Base-by-base conservation (phyloP, 2,888 invertebrate species). In the Stegophylla sp. region DNA sequence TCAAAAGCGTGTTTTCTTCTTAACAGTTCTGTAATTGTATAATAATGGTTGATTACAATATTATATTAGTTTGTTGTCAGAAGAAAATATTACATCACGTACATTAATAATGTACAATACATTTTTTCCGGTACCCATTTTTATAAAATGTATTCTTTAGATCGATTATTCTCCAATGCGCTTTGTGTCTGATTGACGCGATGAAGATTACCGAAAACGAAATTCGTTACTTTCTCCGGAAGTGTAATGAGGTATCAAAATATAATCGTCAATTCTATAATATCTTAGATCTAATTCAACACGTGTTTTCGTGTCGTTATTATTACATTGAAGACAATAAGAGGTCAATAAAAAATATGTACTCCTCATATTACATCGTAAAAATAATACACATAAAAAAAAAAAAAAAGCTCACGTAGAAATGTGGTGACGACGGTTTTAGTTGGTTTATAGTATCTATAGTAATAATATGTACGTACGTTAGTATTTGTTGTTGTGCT, bases 181-280 rank as follows among this genome's bases (percentile, higher is more conserved):
- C 4, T 26, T 23, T 59, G n/a, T 61, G n/a, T 28, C 15, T 28
- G 23, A 66, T 66, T n/a, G 41, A 53, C 34, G n/a, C n/a, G 9
- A 34, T 2, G 17, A 61, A 34, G 63, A 41, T 64, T 23, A 34
- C 59, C 15, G n/a, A 61, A 69, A 59, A 77, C 5, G 23, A 61
- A 69, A 28, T 48, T 20, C 20, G 45, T 34, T 26, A 51, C 69
- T 79, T 71, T 79, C 69, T 9, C 61, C 69, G 59, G 34, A 77
- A 77, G 69, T 71, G n/a, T n/a, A n/a, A n/a, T n/a, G 12, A 3
- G 26, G 48, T 73, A 48, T 20, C 7, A 51, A 51, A 73, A 23
- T n/a, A 64, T 64, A 7, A 34, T 74, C 59, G 23, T 74, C 28
- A 56, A 34, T 51, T 20, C 20, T 48, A 41, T n/a, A n/a, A n/a